Base-by-base conservation (phyloP, 2,797 vertebrate species). In the Podarcis siculus region DNA sequence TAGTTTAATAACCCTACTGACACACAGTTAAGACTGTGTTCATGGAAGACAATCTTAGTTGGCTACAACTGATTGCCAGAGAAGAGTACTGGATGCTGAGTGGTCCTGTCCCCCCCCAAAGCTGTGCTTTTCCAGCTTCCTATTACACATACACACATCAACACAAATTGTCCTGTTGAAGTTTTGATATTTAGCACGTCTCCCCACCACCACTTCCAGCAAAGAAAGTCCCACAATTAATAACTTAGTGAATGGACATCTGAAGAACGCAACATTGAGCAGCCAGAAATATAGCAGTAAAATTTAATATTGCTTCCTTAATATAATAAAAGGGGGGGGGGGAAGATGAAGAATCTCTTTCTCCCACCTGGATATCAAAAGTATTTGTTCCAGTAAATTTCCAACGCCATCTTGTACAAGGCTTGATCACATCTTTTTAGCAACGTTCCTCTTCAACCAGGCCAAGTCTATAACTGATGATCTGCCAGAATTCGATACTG, bases 151-250 rank as follows among this genome's bases (percentile, higher is more conserved):
- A 79, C 49, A 61, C 49, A 61, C n/a, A 79, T 32, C 32, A 49
- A 61, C 61, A 58, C 55, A 79, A 35, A 61, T 61, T 23, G 3
- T 61, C 30, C 49, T 58, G n/a, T 35, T 79, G 15, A 35, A 58
- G n/a, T 32, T 58, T 58, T 79, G 61, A 23, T 49, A 25, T 49
- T 17, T 58, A 58, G 32, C 49, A 58, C 8, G 3, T 30, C 5
- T 61, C 12, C 88, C 91, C 69, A 86, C 6, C 92, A 86, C 89
- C 90, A 25, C 73, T 2, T 82, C n/a, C 79, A 90, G 69, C 15
- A 87, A 87, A 79, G 8, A 8, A 84, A 35, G 4, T 73, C 25
- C 35, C 80, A 67, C 87, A 89, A 84, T 82, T 71, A 27, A 89
- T 83, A 23, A 87, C 23, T 6, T 86, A 75, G 84, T 86, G 81